A percentile compares a stretch with the other conserved stretches of the same genome.
phyloP scores from a whole-genome alignment of 2,888 invertebrate genomes.

The Troides helena region DNA sequence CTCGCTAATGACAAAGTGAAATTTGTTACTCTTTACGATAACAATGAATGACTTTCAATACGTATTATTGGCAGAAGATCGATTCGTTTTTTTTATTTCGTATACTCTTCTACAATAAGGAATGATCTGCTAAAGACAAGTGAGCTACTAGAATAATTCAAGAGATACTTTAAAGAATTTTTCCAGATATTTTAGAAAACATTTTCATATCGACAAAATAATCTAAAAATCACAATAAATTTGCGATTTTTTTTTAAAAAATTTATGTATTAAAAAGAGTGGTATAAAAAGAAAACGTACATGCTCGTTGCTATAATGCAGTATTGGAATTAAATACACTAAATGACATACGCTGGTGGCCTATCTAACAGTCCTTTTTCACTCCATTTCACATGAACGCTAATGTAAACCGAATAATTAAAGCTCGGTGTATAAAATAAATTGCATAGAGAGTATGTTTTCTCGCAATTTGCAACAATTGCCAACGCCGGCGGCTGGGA shows the following conservation, averaged over 20 bases:
- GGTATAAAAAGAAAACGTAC: no score
- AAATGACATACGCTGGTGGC: neutral
- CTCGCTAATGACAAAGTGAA: constrained; percentile 48
- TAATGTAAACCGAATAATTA: neutral
- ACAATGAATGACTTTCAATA: constrained; percentile 17
- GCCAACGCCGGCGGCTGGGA: constrained; percentile 5
- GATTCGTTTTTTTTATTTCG: constrained; percentile 3
- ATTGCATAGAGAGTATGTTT: constrained; percentile 1
- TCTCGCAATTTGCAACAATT: constrained; percentile 12
- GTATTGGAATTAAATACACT: neutral
- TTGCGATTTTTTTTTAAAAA: no score
- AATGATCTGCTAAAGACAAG: neutral
- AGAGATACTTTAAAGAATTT: no score
- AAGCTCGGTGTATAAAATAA: neutral
- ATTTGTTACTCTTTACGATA: constrained; percentile 49
- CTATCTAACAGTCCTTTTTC: neutral
- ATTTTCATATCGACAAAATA: no score
- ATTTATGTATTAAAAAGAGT: no score
- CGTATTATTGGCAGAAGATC: constrained; percentile 14
- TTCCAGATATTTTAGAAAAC: no score
- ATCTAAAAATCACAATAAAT: no score
- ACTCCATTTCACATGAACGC: neutral
- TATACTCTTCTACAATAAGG: neutral
- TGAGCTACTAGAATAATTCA: neutral
- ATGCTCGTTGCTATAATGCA: neutral